Conservation (phyloP, 2,113 vertebrate genomes). For the Ciconia stormi region DNA sequence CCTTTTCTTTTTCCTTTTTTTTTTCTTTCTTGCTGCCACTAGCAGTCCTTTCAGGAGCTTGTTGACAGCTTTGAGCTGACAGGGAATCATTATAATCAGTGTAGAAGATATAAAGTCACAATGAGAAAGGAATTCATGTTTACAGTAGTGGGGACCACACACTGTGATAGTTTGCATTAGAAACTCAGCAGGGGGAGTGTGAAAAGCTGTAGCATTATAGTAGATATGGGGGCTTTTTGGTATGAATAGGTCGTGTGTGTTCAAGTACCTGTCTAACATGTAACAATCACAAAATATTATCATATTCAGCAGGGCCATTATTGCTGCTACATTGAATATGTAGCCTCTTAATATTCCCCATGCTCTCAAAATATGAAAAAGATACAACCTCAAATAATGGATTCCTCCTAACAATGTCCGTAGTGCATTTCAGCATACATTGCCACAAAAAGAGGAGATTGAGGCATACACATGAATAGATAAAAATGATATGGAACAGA, state of each 20-base stretch:
- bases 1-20: background rate
- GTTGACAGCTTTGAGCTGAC: constrained; percentile 73
- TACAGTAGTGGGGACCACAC: constrained; percentile 71
- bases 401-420: background rate
- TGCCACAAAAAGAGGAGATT: background rate
- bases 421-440: background rate
- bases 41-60: constrained; percentile 40
- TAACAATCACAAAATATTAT: constrained; percentile 49
- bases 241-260: constrained; percentile 64
- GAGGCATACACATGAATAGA: background rate
- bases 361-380: background rate
- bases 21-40: background rate
- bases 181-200: constrained; percentile 69
- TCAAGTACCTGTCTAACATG: constrained; percentile 64
- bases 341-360: background rate
- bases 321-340: constrained; percentile 2
- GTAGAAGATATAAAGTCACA: constrained; percentile 72
- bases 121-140: constrained; percentile 73
- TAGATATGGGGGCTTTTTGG: constrained; percentile 43
- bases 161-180: constrained; percentile 78
- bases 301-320: constrained; percentile 26
- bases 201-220: constrained; percentile 63
- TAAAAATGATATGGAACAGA: background rate
- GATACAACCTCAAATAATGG: background rate
- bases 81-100: constrained; percentile 76